phyloP scores from a whole-genome alignment of 2,113 vertebrate species.

The Neolamprologus sp. region DNA sequence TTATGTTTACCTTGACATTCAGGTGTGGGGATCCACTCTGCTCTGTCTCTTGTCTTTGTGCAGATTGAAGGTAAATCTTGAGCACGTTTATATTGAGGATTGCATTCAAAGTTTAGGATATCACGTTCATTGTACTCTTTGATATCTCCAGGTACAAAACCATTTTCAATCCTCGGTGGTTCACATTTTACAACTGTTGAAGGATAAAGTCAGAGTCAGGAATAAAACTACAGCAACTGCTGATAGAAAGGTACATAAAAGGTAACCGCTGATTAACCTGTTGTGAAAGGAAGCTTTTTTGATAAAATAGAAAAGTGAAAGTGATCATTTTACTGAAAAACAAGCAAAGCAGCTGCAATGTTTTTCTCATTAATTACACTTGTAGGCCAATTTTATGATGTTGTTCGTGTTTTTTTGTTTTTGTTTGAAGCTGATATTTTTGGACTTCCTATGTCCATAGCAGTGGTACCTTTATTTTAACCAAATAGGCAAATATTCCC shows the following conservation, averaged over 20 bases:
- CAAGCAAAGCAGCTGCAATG: neutral
- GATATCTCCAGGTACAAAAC: fast-evolving
- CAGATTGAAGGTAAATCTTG: slow-evolving; percentile 12
- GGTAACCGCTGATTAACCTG: neutral
- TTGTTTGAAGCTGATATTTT: neutral
- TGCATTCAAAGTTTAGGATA: neutral
- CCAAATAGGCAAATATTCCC: neutral
- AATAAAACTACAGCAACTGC: neutral
- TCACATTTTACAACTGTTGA: slow-evolving; percentile 43
- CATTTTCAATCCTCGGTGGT: neutral
- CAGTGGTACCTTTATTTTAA: neutral
- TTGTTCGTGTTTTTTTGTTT: neutral
- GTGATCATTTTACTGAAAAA: neutral
- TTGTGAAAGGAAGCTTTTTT: neutral
- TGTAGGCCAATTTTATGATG: neutral
- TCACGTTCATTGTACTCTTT: slow-evolving; percentile 17
- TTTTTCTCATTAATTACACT: neutral
- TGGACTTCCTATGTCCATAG: neutral
- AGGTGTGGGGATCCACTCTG: slow-evolving; percentile 50
- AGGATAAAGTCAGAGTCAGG: neutral
- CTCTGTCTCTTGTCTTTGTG: neutral
- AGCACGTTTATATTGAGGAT: fast-evolving
- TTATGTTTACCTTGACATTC: slow-evolving; percentile 46
- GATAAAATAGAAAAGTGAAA: neutral
- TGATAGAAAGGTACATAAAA: neutral